Evolutionary conservation across 2,113 vertebrate species (phyloP).

Genomic region (Anhinga anhinga): DNA sequence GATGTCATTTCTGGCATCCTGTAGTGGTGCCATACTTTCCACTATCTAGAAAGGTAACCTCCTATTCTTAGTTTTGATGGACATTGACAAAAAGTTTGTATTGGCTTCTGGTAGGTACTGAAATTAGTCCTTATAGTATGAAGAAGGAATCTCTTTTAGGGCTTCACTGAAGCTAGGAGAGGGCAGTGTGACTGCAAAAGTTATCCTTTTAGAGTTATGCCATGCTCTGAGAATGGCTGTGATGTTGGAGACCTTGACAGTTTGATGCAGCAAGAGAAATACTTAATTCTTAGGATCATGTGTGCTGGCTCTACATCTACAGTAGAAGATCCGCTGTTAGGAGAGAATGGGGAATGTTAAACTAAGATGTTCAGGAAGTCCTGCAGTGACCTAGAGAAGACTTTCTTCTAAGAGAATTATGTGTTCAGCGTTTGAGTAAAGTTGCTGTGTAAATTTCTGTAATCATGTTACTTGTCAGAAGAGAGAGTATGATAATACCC

Average conservation of each 20-base stretch:
- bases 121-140: neutral
- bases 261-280: neutral
- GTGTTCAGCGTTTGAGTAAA: neutral
- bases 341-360: neutral
- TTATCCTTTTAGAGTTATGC: neutral
- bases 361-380: neutral
- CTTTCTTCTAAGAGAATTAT: neutral
- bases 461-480: neutral
- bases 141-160: neutral
- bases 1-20: slow-evolving; percentile 53
- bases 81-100: neutral
- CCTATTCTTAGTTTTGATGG: slow-evolving; percentile 56
- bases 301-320: neutral
- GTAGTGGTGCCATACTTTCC: slow-evolving; percentile 30
- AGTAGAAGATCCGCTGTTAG: neutral
- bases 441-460: neutral
- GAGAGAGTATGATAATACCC: neutral
- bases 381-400: neutral
- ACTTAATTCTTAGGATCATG: neutral
- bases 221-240: rapidly evolving
- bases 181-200: neutral
- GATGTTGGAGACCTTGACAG: neutral
- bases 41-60: slow-evolving; percentile 19
- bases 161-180: neutral
- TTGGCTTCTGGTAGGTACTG: neutral